phyloP scores from a whole-genome alignment of 2,797 vertebrate genomes.

The Xenopus petersii region DNA sequence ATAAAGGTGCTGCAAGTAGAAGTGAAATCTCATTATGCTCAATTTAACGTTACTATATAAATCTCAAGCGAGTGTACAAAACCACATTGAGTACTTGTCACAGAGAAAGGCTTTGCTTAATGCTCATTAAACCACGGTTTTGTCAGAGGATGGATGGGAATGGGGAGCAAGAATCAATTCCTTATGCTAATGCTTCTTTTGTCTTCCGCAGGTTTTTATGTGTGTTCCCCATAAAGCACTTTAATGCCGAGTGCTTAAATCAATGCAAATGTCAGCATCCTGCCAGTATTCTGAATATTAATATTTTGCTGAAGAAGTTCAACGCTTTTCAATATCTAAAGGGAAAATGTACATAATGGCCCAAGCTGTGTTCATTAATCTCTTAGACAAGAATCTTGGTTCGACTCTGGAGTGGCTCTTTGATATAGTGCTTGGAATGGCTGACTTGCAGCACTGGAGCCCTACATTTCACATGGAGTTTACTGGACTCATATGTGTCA shows the following conservation, averaged over 20 bases:
- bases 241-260: not conserved
- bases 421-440: too few species aligned
- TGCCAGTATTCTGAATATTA: not conserved
- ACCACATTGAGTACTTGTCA: conserved; percentile 15
- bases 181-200: conserved; percentile 6
- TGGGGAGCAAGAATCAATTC: not conserved
- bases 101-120: not conserved
- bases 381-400: too few species aligned
- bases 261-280: not conserved
- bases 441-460: too few species aligned
- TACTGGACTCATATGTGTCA: too few species aligned
- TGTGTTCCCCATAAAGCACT: not conserved
- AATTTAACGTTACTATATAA: not conserved
- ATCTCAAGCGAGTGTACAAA: not conserved
- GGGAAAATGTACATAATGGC: too few species aligned
- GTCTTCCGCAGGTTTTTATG: not conserved
- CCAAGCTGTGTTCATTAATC: too few species aligned
- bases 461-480: too few species aligned
- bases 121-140: conserved; percentile 2
- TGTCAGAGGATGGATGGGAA: conserved; percentile 8
- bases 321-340: not conserved
- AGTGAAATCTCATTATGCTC: not conserved
- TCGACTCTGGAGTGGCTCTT: too few species aligned
- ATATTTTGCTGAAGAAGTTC: not conserved
- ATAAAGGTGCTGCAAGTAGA: not conserved